Base-by-base conservation (phyloP, 2,113 vertebrate species). In the Coryphaenoides rupestris region DNA sequence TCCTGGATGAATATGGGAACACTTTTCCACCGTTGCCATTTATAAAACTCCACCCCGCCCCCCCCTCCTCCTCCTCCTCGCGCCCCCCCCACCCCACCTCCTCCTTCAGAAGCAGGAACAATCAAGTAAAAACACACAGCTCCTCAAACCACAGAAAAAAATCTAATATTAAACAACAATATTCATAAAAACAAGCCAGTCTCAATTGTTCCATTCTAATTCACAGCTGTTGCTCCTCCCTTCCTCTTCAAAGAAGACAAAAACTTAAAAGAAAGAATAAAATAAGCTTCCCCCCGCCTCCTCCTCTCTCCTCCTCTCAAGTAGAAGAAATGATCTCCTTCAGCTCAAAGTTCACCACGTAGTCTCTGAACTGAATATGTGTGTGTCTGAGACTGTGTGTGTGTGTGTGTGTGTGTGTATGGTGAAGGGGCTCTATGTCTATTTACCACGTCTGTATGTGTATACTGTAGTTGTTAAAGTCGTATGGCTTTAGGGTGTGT, bases 401-500 rank as follows among this genome's bases (percentile, higher is more conserved):
- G 54, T 68, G 65, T 69, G 55, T 70, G 21, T 46, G 62, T 46
- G 68, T 65, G 62, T 58, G 23, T 49, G 64, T 70, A 66, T 68
- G 63, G 58, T 33, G 46, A 40, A 71, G 23, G 66, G 60, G 66
- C 53, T 68, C 33, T 60, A 63, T 72, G 69, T 66, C 49, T 55
- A 50, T 53, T n/a, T 17, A 24, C 53, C 47, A n/a, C 47, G 16
- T n/a, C 17, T 62, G 19, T 69, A 45, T 65, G 14, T 60, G 71
- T 62, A 33, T 75, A 75, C 85, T 85, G 87, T 85, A 80, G 79
- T 80, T 84, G 83, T 89, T 90, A 89, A 92, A 90, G 89, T 89
- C 81, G 89, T 92, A 92, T 92, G 91, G 91, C 91, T 92, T 92
- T 92, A 89, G 89, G 89, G 90, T 89, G 83, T 89, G 89, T 86